Evolutionary conservation across 2,888 invertebrate species (phyloP).

Genomic region (Lepetodrilus schrolli): DNA sequence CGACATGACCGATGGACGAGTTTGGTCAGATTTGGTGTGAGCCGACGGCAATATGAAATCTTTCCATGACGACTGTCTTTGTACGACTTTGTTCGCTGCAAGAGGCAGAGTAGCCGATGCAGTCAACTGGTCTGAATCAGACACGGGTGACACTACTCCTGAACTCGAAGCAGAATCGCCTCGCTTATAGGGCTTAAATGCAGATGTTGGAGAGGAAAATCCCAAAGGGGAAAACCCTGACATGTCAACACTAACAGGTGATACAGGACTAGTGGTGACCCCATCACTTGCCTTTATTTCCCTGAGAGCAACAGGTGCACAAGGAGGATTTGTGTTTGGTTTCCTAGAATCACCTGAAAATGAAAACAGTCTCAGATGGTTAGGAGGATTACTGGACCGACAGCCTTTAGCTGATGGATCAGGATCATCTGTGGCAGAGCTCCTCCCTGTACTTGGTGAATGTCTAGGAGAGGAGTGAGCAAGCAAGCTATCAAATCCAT

Average conservation of each 20-base stretch:
- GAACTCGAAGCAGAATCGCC: not conserved
- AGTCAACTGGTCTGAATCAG: not conserved
- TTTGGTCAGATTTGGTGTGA: not conserved
- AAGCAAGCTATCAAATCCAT: not conserved
- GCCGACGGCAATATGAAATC: constrained; percentile 26
- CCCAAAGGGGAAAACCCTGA: not conserved
- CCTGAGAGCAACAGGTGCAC: not conserved
- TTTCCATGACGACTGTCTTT: constrained; percentile 25
- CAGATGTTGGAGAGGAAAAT: constrained; percentile 11
- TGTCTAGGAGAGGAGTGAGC: not conserved
- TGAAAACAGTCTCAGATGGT: not conserved
- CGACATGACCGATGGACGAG: not conserved
- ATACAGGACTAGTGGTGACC: not conserved
- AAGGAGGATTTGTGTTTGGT: not conserved
- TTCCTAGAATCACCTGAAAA: no score
- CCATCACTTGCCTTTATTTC: not conserved
- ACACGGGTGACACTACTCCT: not conserved
- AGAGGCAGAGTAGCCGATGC: not conserved
- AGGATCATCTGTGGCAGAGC: not conserved
- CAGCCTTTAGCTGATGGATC: not conserved
- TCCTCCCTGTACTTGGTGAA: not conserved
- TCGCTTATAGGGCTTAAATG: constrained; percentile 15
- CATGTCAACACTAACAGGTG: not conserved
- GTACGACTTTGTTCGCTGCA: not conserved
- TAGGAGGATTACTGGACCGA: constrained; percentile 9